Percentiles rank a stretch among this genome's conserved stretches.
Conservation (phyloP, 1,140 invertebrate species). For the Coenobita brevimanus region DNA sequence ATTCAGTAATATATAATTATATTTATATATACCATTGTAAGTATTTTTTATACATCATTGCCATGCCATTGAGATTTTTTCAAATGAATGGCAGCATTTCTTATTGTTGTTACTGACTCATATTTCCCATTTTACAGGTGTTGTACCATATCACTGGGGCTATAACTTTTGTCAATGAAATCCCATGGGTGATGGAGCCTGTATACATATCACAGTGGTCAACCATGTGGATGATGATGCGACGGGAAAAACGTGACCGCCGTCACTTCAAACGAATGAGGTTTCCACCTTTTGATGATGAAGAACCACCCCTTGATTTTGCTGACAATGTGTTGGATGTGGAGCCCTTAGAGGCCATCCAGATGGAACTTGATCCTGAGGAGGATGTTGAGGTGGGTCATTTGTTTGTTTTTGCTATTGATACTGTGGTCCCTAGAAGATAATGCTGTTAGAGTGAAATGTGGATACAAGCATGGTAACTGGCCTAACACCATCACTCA, state of each 20-base stretch:
- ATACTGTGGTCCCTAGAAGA: too few relatives aligned
- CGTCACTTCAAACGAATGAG: constrained; percentile 99
- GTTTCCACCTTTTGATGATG: constrained; percentile 99
- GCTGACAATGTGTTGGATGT: constrained; percentile 99
- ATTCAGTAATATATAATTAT: too few relatives aligned
- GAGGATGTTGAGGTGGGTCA: constrained; percentile 87
- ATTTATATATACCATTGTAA: too few relatives aligned
- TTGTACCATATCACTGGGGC: constrained; percentile 98
- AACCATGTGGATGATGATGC: constrained; percentile 99
- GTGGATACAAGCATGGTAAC: too few relatives aligned
- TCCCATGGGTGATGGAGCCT: constrained; percentile 99
- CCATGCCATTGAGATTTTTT: too few relatives aligned
- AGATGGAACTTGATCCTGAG: constrained; percentile 97
- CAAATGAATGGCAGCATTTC: too few relatives aligned
- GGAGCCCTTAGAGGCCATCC: constrained; percentile 98
- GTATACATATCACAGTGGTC: constrained; percentile 99
- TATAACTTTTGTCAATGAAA: constrained; percentile 99
- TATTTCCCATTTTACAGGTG: constrained; percentile 75
- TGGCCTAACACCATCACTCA: too few relatives aligned
- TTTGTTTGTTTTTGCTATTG: too few relatives aligned
- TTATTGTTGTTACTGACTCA: too few relatives aligned
- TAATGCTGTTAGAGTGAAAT: too few relatives aligned
- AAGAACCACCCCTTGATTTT: constrained; percentile 99
- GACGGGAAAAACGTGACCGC: constrained; percentile 97
- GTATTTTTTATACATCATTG: too few relatives aligned